Evolutionary conservation across 2,113 vertebrate genomes (phyloP).

Genomic region (Saccopteryx bilineata): DNA sequence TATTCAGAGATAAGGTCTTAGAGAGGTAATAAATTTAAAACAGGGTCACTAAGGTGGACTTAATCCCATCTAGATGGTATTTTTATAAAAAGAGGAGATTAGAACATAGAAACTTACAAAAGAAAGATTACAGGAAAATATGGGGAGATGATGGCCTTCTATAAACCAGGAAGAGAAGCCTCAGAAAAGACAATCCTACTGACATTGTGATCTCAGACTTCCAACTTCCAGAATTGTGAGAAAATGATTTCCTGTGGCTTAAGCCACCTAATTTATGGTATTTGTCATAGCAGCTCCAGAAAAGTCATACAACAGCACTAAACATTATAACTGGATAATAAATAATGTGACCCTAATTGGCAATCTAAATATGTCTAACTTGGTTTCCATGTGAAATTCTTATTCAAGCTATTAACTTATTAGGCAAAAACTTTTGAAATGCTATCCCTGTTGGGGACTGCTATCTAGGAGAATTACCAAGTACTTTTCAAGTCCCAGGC

Average conservation of each 20-base stretch:
- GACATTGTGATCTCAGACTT: neutral
- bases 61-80: neutral
- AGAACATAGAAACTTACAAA: neutral
- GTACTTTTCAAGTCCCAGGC: neutral
- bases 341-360: neutral
- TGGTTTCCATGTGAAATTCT: conserved; percentile 9
- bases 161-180: neutral
- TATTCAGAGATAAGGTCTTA: neutral
- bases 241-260: neutral
- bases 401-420: neutral
- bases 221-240: neutral
- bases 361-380: neutral
- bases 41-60: neutral
- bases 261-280: neutral
- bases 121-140: neutral
- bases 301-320: neutral
- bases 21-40: neutral
- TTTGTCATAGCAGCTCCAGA: neutral
- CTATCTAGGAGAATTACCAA: neutral
- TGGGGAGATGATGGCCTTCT: neutral
- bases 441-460: neutral
- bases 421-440: neutral
- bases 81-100: neutral
- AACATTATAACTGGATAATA: neutral
- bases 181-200: neutral